Percentiles rank a stretch among this genome's conserved stretches.
phyloP scores from a whole-genome alignment of 2,113 vertebrate species.

The Apteryx mantelli region DNA sequence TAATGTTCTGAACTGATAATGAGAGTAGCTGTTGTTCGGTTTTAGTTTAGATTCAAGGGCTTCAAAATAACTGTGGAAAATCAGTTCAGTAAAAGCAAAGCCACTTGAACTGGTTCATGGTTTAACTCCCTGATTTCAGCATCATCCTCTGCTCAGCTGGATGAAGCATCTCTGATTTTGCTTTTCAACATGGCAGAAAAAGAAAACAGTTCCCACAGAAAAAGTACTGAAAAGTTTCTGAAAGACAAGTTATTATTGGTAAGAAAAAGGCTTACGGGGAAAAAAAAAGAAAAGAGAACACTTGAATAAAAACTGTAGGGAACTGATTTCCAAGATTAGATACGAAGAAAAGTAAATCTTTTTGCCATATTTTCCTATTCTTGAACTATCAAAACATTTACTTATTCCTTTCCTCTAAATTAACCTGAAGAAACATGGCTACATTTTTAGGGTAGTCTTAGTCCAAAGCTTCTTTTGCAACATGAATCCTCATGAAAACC shows the following conservation, averaged over 20 bases:
- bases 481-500: not conserved
- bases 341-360: not conserved
- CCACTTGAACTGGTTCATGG: not conserved
- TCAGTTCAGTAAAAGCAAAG: not conserved
- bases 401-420: not conserved
- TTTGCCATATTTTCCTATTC: not conserved
- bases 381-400: not conserved
- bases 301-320: not conserved
- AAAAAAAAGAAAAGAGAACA: not conserved
- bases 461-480: not conserved
- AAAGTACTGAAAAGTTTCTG: not conserved
- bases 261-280: not conserved
- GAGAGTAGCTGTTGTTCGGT: not conserved
- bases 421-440: not conserved
- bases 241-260: not conserved
- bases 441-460: not conserved
- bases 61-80: not conserved
- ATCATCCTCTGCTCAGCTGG: not conserved
- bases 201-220: not conserved
- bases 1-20: conserved; percentile 1
- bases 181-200: not conserved
- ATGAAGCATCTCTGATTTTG: not conserved
- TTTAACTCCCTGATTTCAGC: not conserved
- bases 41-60: not conserved
- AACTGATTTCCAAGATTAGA: not conserved